A percentile compares a stretch with the other conserved stretches of the same genome.
Conservation (phyloP, 2,797 vertebrate genomes). For the Ctenochaetus hawaiiensis region DNA sequence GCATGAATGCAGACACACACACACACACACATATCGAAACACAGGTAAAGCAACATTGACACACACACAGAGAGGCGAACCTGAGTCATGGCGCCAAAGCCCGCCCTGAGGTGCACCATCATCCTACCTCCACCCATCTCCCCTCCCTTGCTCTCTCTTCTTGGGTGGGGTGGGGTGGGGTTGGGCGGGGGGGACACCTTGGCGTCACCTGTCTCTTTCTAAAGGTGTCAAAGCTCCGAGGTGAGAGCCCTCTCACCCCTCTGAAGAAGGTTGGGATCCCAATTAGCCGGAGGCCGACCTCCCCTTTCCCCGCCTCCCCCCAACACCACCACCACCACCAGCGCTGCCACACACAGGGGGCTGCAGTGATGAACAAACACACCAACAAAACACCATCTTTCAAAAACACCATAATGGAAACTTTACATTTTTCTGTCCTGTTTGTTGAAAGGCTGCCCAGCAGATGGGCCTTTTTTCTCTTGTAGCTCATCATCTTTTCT, state of each 20-base stretch:
- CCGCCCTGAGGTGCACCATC: conserved; percentile 65
- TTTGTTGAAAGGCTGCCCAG: conserved; percentile 37
- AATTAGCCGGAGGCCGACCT: conserved; percentile 57
- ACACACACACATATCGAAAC: conserved; percentile 31
- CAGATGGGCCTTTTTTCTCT: conserved; percentile 8
- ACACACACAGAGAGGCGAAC: conserved; percentile 35
- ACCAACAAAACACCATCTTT: conserved; percentile 11
- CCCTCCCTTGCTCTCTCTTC: conserved; percentile 25
- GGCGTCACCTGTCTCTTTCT: conserved; percentile 67
- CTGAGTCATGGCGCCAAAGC: conserved; percentile 56
- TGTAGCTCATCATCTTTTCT: conserved; percentile 14
- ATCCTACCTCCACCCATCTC: conserved; percentile 19
- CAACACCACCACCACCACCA: neutral
- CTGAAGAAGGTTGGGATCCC: conserved; percentile 58
- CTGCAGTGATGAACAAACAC: conserved; percentile 36
- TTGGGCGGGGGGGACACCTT: conserved; percentile 52
- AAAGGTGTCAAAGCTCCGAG: conserved; percentile 66
- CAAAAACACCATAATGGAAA: conserved; percentile 10
- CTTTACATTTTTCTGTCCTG: conserved; percentile 22
- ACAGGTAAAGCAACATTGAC: conserved; percentile 40
- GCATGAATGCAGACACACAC: conserved; percentile 26
- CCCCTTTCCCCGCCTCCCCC: neutral
- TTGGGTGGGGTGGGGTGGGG: conserved; percentile 46
- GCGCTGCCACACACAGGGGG: conserved; percentile 23
- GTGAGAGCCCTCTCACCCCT: conserved; percentile 36